Conservation (phyloP, 1,140 invertebrate genomes). For the Drosophila leontia region DNA sequence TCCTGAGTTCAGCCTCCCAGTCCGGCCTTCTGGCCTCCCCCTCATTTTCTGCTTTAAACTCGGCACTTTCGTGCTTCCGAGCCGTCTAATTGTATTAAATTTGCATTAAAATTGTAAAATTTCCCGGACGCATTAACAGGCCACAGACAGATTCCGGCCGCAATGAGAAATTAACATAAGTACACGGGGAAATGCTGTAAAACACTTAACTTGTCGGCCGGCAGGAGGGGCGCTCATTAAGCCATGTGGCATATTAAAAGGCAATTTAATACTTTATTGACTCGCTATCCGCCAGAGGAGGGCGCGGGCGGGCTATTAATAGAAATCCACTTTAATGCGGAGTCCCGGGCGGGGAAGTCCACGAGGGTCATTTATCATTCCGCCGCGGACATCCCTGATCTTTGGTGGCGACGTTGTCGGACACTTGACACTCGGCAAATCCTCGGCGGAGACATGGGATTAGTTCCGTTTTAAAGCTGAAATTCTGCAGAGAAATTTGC, state of each 20-base stretch:
- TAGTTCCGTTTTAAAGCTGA: slow-evolving; percentile 37
- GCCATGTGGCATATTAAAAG: slow-evolving; percentile 51
- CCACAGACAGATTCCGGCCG: slow-evolving; percentile 33
- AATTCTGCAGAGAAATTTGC: background rate
- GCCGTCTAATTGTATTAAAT: slow-evolving; percentile 72
- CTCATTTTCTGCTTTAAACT: slow-evolving; percentile 37
- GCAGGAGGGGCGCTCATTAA: slow-evolving; percentile 48
- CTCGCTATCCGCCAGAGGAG: slow-evolving; percentile 1
- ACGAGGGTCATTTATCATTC: slow-evolving; percentile 58
- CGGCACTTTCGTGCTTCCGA: slow-evolving; percentile 11
- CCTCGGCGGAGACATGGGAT: slow-evolving; percentile 22
- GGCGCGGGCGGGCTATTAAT: slow-evolving; percentile 17
- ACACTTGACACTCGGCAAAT: slow-evolving; percentile 46
- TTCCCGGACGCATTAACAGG: slow-evolving; percentile 45
- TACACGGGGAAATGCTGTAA: slow-evolving; percentile 45
- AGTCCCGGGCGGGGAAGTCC: slow-evolving; percentile 1
- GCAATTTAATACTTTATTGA: slow-evolving; percentile 76
- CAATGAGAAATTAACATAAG: slow-evolving; percentile 40
- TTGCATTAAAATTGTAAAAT: slow-evolving; percentile 64
- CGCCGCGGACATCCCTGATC: slow-evolving; percentile 18
- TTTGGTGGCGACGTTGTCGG: slow-evolving; percentile 35
- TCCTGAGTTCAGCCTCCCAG: slow-evolving; percentile 29
- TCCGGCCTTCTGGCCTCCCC: background rate
- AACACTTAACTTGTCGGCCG: slow-evolving; percentile 49
- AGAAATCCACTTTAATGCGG: slow-evolving; percentile 28